Evolutionary conservation across 2,113 vertebrate genomes (phyloP).

Genomic region (Pollachius pollachius): DNA sequence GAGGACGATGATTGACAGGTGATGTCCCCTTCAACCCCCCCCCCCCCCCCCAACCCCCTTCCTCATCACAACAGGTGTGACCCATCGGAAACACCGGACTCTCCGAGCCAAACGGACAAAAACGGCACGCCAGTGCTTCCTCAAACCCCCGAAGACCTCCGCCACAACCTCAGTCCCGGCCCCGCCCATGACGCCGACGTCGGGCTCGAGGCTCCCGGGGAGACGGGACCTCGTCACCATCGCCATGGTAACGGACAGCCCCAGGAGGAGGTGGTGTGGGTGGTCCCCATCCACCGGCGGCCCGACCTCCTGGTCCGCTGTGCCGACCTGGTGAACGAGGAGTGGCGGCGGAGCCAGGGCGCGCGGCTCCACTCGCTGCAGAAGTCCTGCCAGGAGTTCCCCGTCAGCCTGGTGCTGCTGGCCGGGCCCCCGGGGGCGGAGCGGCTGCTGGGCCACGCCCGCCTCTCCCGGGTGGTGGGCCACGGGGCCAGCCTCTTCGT

Average conservation of each 20-base stretch:
- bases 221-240: too few species aligned
- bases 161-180: too few species aligned
- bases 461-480: slow-evolving; percentile 81
- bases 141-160: too few species aligned
- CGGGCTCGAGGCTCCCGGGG: too few species aligned
- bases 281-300: slow-evolving; percentile 83
- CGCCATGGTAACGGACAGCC: too few species aligned
- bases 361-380: slow-evolving; percentile 84
- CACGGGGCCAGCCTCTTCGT: slow-evolving; percentile 79
- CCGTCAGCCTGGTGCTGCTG: slow-evolving; percentile 84
- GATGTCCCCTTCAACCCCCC: slow-evolving; percentile 43
- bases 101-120: background rate
- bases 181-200: too few species aligned
- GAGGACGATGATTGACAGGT: slow-evolving; percentile 14
- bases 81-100: background rate
- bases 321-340: slow-evolving; percentile 84
- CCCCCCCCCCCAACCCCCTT: slow-evolving; percentile 14
- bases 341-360: slow-evolving; percentile 86
- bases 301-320: slow-evolving; percentile 87
- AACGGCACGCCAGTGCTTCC: too few species aligned
- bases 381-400: slow-evolving; percentile 85
- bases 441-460: slow-evolving; percentile 83
- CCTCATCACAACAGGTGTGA: slow-evolving; percentile 55
- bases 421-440: slow-evolving; percentile 9
- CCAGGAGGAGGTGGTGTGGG: slow-evolving; percentile 9